phyloP scores from a whole-genome alignment of 2,888 invertebrate species.

The Hyles lineata region DNA sequence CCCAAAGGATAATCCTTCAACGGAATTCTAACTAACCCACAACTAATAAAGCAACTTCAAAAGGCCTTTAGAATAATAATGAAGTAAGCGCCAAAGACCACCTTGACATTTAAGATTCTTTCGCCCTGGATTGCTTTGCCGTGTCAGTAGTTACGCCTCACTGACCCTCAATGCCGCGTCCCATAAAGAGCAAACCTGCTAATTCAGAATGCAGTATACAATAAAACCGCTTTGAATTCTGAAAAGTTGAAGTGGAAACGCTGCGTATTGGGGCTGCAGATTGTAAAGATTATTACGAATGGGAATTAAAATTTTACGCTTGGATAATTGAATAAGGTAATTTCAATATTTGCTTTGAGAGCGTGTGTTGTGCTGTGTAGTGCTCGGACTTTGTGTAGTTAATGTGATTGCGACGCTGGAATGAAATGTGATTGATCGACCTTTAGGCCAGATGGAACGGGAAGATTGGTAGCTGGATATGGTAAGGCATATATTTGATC shows the following conservation, averaged over 20 bases:
- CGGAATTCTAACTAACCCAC: neutral
- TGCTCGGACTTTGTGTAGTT: neutral
- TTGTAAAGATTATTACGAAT: neutral
- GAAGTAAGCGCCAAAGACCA: slow-evolving; percentile 31
- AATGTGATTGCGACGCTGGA: too few species aligned
- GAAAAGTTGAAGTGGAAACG: neutral
- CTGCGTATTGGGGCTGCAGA: neutral
- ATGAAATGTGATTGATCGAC: too few species aligned
- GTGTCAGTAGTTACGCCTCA: slow-evolving; percentile 38
- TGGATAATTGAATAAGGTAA: neutral
- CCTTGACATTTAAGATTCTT: slow-evolving; percentile 40
- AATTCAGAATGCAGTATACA: neutral
- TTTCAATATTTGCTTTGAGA: neutral
- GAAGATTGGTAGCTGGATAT: too few species aligned
- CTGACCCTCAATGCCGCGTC: slow-evolving; percentile 4
- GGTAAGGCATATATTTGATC: too few species aligned
- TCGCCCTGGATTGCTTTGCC: slow-evolving; percentile 38
- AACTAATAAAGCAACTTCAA: slow-evolving; percentile 13
- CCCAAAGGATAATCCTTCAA: neutral
- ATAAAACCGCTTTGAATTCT: neutral
- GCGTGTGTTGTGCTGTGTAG: neutral
- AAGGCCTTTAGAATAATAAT: slow-evolving; percentile 17
- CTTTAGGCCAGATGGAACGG: too few species aligned
- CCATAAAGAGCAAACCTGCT: neutral
- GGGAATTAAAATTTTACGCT: neutral